Percentiles rank a stretch among this genome's conserved stretches.
phyloP scores from a whole-genome alignment of 2,797 vertebrate genomes.

The Pyrocephalus nanus region DNA sequence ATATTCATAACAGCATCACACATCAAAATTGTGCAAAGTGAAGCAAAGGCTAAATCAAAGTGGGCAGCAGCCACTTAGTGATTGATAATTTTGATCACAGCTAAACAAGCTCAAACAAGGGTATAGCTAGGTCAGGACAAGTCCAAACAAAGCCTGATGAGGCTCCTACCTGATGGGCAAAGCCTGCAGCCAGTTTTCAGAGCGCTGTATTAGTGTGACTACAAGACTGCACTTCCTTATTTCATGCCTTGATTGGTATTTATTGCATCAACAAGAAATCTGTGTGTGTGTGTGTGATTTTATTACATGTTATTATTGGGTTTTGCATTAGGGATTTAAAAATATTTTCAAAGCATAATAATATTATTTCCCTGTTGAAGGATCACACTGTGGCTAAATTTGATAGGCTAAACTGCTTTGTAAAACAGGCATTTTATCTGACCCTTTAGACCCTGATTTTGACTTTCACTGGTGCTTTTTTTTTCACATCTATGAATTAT shows the following conservation, averaged over 20 bases:
- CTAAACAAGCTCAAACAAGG: not conserved
- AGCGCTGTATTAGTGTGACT: not conserved
- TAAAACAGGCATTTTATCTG: not conserved
- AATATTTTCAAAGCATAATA: not conserved
- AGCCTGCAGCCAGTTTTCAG: not conserved
- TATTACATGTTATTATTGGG: not conserved
- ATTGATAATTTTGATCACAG: not conserved
- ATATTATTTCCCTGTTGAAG: not conserved
- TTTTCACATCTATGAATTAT: constrained; percentile 17
- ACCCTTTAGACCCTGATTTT: not conserved
- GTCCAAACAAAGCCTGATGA: not conserved
- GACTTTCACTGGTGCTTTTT: not conserved
- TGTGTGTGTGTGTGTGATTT: not conserved
- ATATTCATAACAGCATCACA: not conserved
- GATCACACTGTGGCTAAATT: not conserved
- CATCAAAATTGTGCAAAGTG: not conserved
- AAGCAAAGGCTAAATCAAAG: not conserved
- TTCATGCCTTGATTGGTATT: not conserved
- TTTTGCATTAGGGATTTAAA: not conserved
- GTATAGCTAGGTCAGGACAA: not conserved
- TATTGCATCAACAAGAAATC: not conserved
- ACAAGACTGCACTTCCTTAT: not conserved
- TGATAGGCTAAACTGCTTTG: not conserved
- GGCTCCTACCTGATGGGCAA: accelerated
- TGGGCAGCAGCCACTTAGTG: not conserved